Conservation (phyloP, 1,140 invertebrate genomes). For the Aethina tumida region DNA sequence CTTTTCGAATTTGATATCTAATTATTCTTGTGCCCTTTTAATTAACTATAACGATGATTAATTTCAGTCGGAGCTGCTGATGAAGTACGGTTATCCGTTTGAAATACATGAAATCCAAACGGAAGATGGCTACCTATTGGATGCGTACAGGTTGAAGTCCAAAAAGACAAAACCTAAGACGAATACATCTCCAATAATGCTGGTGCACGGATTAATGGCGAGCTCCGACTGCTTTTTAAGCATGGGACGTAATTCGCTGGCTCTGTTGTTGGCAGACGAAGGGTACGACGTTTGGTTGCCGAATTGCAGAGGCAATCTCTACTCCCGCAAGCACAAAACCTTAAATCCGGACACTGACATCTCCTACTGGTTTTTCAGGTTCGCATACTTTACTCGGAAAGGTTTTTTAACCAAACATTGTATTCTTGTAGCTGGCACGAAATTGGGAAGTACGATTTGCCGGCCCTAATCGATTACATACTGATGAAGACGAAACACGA, state of each 20-base stretch:
- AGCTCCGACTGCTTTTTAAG: conserved; percentile 49
- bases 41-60: no score
- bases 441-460: conserved; percentile 52
- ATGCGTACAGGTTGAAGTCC: conserved; percentile 38
- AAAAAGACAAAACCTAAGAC: no score
- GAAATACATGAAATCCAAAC: conserved; percentile 32
- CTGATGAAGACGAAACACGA: conserved; percentile 38
- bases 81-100: conserved; percentile 21
- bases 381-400: background rate
- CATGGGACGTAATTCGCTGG: conserved; percentile 39
- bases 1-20: no score
- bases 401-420: conserved; percentile 1
- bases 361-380: conserved; percentile 12
- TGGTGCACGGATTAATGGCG: conserved; percentile 55
- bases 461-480: conserved; percentile 49
- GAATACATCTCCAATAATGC: conserved; percentile 40
- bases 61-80: no score
- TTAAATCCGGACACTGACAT: conserved; percentile 9
- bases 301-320: conserved; percentile 39
- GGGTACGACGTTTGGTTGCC: conserved; percentile 60
- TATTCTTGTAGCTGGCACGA: conserved; percentile 54
- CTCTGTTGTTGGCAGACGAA: no score
- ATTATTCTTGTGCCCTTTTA: no score
- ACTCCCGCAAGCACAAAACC: conserved; percentile 6
- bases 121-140: conserved; percentile 42